Base-by-base conservation (phyloP, 1,140 invertebrate genomes). In the Eulimnadia texana region DNA sequence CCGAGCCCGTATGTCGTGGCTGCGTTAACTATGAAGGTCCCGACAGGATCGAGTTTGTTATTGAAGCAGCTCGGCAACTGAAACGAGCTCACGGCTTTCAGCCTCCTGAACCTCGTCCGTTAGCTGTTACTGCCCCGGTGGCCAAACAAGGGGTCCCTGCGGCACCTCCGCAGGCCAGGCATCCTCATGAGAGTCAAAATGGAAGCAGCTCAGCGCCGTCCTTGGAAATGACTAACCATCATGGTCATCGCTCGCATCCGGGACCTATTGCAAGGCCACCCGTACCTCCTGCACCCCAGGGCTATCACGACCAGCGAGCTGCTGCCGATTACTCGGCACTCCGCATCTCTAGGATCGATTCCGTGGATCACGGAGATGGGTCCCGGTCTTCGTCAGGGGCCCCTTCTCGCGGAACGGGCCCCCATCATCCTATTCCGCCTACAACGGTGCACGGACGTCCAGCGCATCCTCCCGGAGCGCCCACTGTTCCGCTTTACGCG, bases 21-120 rank as follows among this genome's bases (percentile, higher is more conserved):
- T 99, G 95, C 76, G 80, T 98, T 6, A 99, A 99, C 72, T 99
- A 98, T 72, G 96, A 99, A 73, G 96, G 93, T 55, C 90, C 93
- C 2, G 94, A 98, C 75, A 80, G 95, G 61, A 98, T 99, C 66
- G 96, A 99, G 72, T 78, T 90, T 42, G 93, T 98, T 2, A 77
- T 99, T 56, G 94, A 98, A 64, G 85, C 84, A 0, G 93, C 94
- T 0, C 79, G 95, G 42, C 92, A 96, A 72, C 82, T 98, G 82
- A 98, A 98, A 73, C 81, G 94, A 16, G 75, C 77, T 3, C 79
- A 76, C 33, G 33, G 33, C 6, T 42, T 42, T 42, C 33, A 42
- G 33, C 33, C 33, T 6, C 33, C 33, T 16, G 33, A 42, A 16
- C 33, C 33, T 16, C 33, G 33, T 42, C 33, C 33, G 33, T 16